Evolutionary conservation across 2,888 invertebrate species (phyloP).

Genomic region (Scrobipalpa atriplicella): DNA sequence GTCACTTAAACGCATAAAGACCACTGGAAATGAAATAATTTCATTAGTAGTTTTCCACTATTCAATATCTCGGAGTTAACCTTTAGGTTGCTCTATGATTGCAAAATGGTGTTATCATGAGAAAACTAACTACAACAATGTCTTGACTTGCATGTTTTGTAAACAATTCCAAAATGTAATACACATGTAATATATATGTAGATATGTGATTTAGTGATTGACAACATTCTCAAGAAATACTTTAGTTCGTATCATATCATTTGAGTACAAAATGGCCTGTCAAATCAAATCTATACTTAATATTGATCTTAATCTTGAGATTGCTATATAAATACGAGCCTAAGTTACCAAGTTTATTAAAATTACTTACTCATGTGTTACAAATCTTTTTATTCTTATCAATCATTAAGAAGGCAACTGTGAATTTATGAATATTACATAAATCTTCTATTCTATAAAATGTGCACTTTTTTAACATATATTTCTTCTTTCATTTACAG

Average conservation of each 20-base stretch:
- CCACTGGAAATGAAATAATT: neutral
- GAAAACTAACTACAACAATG: conserved; percentile 4
- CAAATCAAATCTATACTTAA: too few relatives aligned
- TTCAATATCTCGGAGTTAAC: neutral
- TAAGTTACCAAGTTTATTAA: too few relatives aligned
- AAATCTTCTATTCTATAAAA: neutral
- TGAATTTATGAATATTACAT: too few relatives aligned
- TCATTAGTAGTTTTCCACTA: neutral
- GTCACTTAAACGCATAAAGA: neutral
- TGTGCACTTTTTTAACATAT: neutral
- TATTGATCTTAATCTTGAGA: too few relatives aligned
- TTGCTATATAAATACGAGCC: too few relatives aligned
- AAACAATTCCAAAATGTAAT: neutral
- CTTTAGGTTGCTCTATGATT: neutral
- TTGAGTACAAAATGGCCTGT: too few relatives aligned
- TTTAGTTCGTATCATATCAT: too few relatives aligned
- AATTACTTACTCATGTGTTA: too few relatives aligned
- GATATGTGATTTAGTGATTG: neutral
- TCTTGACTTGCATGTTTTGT: neutral
- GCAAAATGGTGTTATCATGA: neutral
- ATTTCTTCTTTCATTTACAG: conserved; percentile 57
- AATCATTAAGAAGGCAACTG: too few relatives aligned
- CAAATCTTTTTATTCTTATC: too few relatives aligned
- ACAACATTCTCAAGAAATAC: neutral
- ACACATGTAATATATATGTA: neutral